Base-by-base conservation (phyloP, 2,113 vertebrate species). In the Agapornis roseicollis region DNA sequence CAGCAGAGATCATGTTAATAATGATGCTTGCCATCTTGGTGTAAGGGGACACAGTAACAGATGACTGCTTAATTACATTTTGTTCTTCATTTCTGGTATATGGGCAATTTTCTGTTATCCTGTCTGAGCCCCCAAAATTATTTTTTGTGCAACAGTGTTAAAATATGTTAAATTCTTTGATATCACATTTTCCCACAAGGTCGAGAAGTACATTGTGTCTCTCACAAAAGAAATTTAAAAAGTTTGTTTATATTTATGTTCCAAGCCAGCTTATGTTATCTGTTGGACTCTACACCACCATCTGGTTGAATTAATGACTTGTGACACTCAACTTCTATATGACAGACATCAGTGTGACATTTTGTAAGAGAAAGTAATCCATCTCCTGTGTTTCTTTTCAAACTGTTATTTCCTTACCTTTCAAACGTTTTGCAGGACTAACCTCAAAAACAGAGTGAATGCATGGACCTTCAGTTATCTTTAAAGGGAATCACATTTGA, bases 221-320 rank as follows among this genome's bases (percentile, higher is more conserved):
- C 35, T 5, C 66, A 71, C 56, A 74, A 58, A 71, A 49, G 33
- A 42, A n/a, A 37, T 22, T 58, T 15, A 76, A 58, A 53, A 37
- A 12, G 35, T 93, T 78, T 84, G 55, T 80, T 83, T 82, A 69
- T 93, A 71, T 87, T 94, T 95, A 28, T 80, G 68, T 94, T 95
- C 72, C 56, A 73, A 91, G 46, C 1, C 68, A 81, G 87, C 27
- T 90, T 69, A 73, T 73, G 76, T 78, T 93, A 50, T 81, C 93
- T 93, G 17, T 82, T 87, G 90, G 88, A 52, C 47, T 79, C 82
- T 61, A 39, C 19, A 44, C 47, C 42, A 72, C 74, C 88, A 86
- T 89, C 95, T 97, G 92, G 55, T 77, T 77, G 89, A 96, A 96
- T 93, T 92, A 95, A 88, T 78, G 79, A 78, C 68, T 93, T 96